Percentiles rank a stretch among this genome's conserved stretches.
These are phyloP conservation scores for Dicranocentrus wangi DNA, from an alignment of 2,888 invertebrate species.

Conservation along the genomic window DNA sequence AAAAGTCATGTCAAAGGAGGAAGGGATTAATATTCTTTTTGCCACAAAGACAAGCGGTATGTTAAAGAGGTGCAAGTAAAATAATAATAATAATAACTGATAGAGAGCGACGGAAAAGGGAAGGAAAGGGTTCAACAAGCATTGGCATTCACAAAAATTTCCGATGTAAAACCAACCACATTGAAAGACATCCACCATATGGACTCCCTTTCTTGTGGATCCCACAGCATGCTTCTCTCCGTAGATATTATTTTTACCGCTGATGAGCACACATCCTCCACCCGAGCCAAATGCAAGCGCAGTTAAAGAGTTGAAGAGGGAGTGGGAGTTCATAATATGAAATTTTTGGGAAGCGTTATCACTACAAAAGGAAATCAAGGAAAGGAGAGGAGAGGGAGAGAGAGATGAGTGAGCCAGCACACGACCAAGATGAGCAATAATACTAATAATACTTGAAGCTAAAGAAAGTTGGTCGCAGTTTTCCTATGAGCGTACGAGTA, in stretches of 20 bases:
- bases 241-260: constrained; percentile 24
- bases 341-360: constrained; percentile 20
- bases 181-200: constrained; percentile 52
- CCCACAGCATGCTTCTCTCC: background rate
- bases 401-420: constrained; percentile 25
- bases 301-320: constrained; percentile 32
- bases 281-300: background rate
- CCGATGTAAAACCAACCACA: constrained; percentile 32
- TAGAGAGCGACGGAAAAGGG: background rate
- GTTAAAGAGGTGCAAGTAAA: constrained; percentile 13
- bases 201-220: constrained; percentile 32
- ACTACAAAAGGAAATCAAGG: background rate
- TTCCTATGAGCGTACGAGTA: no score
- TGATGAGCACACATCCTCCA: background rate
- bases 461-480: no score
- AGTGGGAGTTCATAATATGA: constrained; percentile 15
- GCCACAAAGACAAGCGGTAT: constrained; percentile 25
- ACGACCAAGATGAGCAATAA: constrained; percentile 49
- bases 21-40: constrained; percentile 12
- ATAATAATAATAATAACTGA: background rate
- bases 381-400: background rate
- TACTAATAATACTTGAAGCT: background rate
- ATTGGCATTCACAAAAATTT: constrained; percentile 15
- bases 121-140: constrained; percentile 19
- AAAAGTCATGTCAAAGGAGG: constrained; percentile 37